Percentiles rank a stretch among this genome's conserved stretches.
phyloP scores from a whole-genome alignment of 2,888 invertebrate genomes.

The Embidobia sp. region DNA sequence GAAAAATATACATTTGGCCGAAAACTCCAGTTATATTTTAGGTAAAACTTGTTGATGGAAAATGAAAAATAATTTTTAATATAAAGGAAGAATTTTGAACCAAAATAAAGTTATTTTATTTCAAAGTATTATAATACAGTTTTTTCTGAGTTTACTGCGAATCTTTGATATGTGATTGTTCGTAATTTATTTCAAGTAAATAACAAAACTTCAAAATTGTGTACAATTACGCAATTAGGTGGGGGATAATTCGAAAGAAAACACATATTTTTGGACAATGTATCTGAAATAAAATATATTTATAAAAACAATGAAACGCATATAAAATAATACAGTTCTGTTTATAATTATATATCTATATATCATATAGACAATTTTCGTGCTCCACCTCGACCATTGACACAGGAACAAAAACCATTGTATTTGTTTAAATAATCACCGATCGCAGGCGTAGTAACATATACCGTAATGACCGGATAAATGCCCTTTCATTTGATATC shows the following conservation, averaged over 20 bases:
- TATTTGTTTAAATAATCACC: slow-evolving; percentile 68
- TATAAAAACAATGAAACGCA: slow-evolving; percentile 80
- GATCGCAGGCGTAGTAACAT: slow-evolving; percentile 48
- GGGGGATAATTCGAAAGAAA: slow-evolving; percentile 8
- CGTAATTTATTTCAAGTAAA: too few species aligned
- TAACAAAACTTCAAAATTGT: too few species aligned
- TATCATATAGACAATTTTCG: slow-evolving; percentile 60
- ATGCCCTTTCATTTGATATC: slow-evolving; percentile 49
- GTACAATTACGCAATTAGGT: not conserved
- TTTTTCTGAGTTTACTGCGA: too few species aligned
- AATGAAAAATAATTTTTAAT: too few species aligned
- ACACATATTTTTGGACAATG: slow-evolving; percentile 66
- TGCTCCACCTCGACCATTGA: slow-evolving; percentile 66
- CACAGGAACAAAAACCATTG: slow-evolving; percentile 78
- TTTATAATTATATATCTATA: slow-evolving; percentile 63
- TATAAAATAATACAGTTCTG: slow-evolving; percentile 79
- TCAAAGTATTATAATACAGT: too few species aligned
- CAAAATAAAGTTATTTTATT: too few species aligned
- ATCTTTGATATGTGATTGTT: too few species aligned
- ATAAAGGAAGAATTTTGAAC: too few species aligned
- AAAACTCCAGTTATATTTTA: too few species aligned
- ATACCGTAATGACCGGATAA: slow-evolving; percentile 26
- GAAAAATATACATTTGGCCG: too few species aligned
- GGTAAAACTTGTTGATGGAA: too few species aligned
- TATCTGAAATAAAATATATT: slow-evolving; percentile 80